Evolutionary conservation across 2,797 vertebrate species (phyloP), one percentile per base, ranked within the genome.

Genomic region (Ficedula albicollis): DNA sequence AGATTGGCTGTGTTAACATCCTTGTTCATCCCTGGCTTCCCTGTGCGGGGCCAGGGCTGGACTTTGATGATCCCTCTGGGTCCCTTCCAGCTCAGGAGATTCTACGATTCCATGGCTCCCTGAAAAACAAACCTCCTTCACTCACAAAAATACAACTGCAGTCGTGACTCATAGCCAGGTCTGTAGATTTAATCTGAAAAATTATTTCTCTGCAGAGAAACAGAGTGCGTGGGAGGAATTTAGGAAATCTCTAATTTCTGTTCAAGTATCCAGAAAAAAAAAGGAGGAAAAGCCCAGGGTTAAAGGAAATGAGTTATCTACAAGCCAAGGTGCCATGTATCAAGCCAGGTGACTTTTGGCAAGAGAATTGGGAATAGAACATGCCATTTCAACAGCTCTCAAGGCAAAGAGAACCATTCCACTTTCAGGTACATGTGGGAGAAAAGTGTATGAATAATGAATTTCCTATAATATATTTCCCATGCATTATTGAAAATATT

Each of bases 401-500:
- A 90, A 89, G 84, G 79, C 78, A 94, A 87, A 87, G 74, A 17
- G 59, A 95, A 84, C 59, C 14, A 26, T 91, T 91, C 87, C 66
- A 58, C 95, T 96, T 97, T 94, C 90, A 97, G 95, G 89, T 95
- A 74, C 75, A 62, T 83, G 70, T 89, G 80, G 89, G 76, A 94
- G 79, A 93, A 95, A 93, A 49, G 51, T 56, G 8, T 13, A 86
- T 94, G 81, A 97, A 96, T 97, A 97, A 97, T 97, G 60, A 86
- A 97, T 97, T 96, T 93, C 75, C 74, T 93, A 60, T 92, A 92
- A 91, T 91, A 82, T 93, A 96, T 96, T 96, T 93, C 38, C 75
- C 89, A 77, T 97, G 85, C 55, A 89, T 97, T 96, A 97, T 96
- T 97, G 86, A 97, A 96, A 91, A 68, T 96, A 95, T 95, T 97